phyloP scores from a whole-genome alignment of 2,888 invertebrate genomes.

The Synanthedon andrenaeformis region DNA sequence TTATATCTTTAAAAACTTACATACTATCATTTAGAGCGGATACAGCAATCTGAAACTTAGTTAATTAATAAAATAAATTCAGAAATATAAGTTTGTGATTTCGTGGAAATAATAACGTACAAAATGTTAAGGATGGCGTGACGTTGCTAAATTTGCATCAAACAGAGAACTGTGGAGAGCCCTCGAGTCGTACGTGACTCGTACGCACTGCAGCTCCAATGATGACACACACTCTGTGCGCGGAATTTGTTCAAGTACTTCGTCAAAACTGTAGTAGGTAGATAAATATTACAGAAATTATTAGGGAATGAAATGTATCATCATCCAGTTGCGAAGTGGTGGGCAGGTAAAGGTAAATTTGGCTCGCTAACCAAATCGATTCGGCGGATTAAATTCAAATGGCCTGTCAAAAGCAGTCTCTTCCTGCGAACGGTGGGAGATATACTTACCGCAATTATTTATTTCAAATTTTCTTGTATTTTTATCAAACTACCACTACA shows the following conservation, averaged over 20 bases:
- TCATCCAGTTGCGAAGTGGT: no score
- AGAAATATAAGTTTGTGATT: no score
- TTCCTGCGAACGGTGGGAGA: neutral
- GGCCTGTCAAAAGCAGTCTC: conserved; percentile 11
- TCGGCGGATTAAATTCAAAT: conserved; percentile 16
- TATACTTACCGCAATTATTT: neutral
- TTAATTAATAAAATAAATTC: no score
- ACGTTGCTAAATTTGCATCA: neutral
- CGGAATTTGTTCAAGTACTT: neutral
- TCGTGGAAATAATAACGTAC: no score
- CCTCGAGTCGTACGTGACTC: neutral
- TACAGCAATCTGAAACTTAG: no score
- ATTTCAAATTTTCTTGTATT: no score
- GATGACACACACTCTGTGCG: neutral
- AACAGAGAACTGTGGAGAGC: neutral
- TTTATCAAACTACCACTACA: no score
- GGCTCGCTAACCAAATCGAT: conserved; percentile 13
- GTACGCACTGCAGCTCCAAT: neutral
- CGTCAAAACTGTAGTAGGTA: no score
- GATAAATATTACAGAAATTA: no score
- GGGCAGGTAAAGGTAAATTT: neutral
- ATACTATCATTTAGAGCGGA: no score
- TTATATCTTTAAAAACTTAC: no score
- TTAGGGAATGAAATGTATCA: no score
- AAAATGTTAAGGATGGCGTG: neutral